A percentile compares a stretch with the other conserved stretches of the same genome.
Evolutionary conservation across 2,888 invertebrate genomes (phyloP).

Genomic region (Ennomos erosarius): DNA sequence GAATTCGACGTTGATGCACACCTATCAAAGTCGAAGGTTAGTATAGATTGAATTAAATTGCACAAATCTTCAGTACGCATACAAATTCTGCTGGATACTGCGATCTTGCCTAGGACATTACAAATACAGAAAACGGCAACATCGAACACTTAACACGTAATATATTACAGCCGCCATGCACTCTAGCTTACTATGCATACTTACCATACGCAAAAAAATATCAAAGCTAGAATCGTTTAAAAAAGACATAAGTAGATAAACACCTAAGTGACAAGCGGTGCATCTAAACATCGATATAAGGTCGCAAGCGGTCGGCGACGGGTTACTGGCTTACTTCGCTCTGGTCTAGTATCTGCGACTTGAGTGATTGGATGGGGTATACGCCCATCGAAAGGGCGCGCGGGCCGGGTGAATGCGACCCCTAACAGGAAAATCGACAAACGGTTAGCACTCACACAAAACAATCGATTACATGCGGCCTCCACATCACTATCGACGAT

Average conservation of each 20-base stretch:
- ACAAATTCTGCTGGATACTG: constrained; percentile 36
- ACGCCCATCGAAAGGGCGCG: constrained; percentile 95
- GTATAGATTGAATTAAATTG: no score
- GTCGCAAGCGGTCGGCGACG: constrained; percentile 79
- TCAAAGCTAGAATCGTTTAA: constrained; percentile 37
- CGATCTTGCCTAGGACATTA: constrained; percentile 39
- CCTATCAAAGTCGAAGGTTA: no score
- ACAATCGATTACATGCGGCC: constrained; percentile 77
- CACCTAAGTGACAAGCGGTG: constrained; percentile 83
- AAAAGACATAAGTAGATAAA: constrained; percentile 48
- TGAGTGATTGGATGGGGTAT: constrained; percentile 95
- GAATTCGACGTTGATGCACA: no score
- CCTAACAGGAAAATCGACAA: constrained; percentile 88
- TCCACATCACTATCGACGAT: constrained; percentile 60
- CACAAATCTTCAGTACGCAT: no score
- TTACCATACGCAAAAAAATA: constrained; percentile 61
- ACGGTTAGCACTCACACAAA: constrained; percentile 87
- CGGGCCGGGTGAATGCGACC: constrained; percentile 96
- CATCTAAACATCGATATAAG: constrained; percentile 81
- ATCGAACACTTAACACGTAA: constrained; percentile 50
- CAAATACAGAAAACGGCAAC: constrained; percentile 49
- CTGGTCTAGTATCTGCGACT: constrained; percentile 94
- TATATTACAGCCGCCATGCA: constrained; percentile 70
- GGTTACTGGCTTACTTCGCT: constrained; percentile 93
- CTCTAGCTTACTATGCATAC: constrained; percentile 63